These are phyloP conservation scores for Homarus americanus DNA, from an alignment of 1,140 invertebrate genomes.

Conservation along the genomic window DNA sequence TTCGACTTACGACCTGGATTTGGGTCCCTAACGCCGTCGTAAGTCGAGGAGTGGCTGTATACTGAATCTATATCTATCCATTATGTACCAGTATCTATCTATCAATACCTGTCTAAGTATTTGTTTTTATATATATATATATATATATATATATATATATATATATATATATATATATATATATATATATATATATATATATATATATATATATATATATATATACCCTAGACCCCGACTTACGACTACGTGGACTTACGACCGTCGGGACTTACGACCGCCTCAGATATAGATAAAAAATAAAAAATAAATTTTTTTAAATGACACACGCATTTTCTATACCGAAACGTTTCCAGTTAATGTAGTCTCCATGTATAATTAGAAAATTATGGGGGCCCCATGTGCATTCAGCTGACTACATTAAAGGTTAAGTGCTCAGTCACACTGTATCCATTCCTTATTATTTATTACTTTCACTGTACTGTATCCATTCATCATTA, in stretches of 20 bases:
- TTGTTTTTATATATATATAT: slow-evolving; percentile 16
- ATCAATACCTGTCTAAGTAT: not conserved
- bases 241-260: too few species aligned
- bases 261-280: too few species aligned
- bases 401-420: too few species aligned
- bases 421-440: too few species aligned
- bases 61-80: not conserved
- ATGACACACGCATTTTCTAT: not conserved
- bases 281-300: not conserved
- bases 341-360: not conserved
- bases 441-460: not conserved
- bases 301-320: not conserved
- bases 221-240: too few species aligned
- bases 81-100: not conserved
- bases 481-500: not conserved
- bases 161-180: slow-evolving; percentile 35
- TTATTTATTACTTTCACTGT: not conserved
- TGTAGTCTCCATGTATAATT: too few species aligned
- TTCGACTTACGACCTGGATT: too few species aligned
- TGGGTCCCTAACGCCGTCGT: not conserved
- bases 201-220: slow-evolving; percentile 3
- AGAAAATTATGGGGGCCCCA: not conserved
- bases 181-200: slow-evolving; percentile 17
- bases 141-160: slow-evolving; percentile 32
- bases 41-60: not conserved